Evolutionary conservation across 2,113 vertebrate species (phyloP).

Genomic region (Tragelaphus imberbis): DNA sequence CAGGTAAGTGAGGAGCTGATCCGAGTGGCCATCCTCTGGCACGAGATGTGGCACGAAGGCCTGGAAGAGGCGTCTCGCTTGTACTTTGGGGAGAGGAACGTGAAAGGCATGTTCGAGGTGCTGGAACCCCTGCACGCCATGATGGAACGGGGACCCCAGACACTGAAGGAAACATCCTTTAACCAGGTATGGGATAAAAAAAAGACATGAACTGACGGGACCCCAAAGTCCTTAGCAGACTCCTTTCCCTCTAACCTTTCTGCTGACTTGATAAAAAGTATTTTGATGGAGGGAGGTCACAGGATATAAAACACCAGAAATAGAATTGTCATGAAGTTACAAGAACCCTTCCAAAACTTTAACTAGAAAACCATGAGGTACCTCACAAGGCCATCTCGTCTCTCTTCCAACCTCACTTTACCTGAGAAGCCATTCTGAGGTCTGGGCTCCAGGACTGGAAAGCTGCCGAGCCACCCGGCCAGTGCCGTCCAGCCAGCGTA

Average conservation of each 20-base stretch:
- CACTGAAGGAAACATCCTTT: constrained; percentile 98
- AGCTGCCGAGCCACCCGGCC: background rate
- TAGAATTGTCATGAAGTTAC: background rate
- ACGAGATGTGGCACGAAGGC: constrained; percentile 99
- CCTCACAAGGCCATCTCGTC: background rate
- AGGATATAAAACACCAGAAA: background rate
- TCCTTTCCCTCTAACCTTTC: background rate
- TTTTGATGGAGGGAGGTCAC: background rate
- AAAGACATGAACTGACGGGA: fast-evolving
- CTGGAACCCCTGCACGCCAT: constrained; percentile 97
- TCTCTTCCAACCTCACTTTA: background rate
- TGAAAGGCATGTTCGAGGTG: constrained; percentile 99
- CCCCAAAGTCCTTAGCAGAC: background rate
- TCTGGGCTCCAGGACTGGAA: background rate
- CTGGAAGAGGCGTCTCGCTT: constrained; percentile 96
- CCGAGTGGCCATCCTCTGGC: constrained; percentile 97
- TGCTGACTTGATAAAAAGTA: background rate
- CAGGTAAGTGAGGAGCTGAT: constrained; percentile 99
- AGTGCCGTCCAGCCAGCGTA: fast-evolving
- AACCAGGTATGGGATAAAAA: constrained; percentile 87
- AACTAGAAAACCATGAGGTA: background rate
- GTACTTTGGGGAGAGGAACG: constrained; percentile 97
- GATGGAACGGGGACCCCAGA: constrained; percentile 99
- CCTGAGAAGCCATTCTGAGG: background rate
- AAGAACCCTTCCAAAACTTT: background rate